phyloP scores from a whole-genome alignment of 2,113 vertebrate genomes.

The Paraplagusia blochii region DNA sequence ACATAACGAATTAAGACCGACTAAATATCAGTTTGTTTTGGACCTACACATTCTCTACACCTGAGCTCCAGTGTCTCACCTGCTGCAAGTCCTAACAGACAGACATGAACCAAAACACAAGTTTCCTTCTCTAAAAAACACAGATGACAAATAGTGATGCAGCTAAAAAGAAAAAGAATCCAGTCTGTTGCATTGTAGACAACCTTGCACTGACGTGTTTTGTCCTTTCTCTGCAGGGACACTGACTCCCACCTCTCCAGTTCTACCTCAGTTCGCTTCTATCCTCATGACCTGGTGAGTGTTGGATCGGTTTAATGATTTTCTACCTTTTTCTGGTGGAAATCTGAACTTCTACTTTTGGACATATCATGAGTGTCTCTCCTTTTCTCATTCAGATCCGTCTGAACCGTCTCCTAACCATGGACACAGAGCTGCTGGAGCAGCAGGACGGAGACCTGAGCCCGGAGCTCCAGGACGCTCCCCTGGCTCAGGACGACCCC shows the following conservation, averaged over 20 bases:
- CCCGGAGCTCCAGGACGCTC: slow-evolving; percentile 90
- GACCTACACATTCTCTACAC: no score
- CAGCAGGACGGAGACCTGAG: slow-evolving; percentile 93
- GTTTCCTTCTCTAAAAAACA: no score
- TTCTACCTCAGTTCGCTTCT: slow-evolving; percentile 99
- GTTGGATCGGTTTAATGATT: not conserved
- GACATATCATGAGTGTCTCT: slow-evolving; percentile 26
- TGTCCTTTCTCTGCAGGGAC: slow-evolving; percentile 81
- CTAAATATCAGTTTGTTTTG: no score
- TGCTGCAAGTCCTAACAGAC: no score
- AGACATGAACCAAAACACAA: no score
- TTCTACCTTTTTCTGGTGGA: not conserved
- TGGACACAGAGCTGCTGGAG: slow-evolving; percentile 93
- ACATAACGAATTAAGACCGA: no score
- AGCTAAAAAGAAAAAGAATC: not conserved
- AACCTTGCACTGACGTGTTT: slow-evolving; percentile 22
- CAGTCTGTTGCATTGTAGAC: slow-evolving; percentile 18
- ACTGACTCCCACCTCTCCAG: slow-evolving; percentile 99
- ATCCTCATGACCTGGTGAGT: slow-evolving; percentile 98
- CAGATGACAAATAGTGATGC: not conserved
- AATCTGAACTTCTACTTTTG: slow-evolving; percentile 2
- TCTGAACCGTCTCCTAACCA: slow-evolving; percentile 91
- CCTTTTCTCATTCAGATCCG: slow-evolving; percentile 86
- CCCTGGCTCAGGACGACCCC: slow-evolving; percentile 80
- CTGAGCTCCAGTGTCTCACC: no score